phyloP scores from a whole-genome alignment of 1,140 invertebrate genomes.

The Leptopilina clavipes region DNA sequence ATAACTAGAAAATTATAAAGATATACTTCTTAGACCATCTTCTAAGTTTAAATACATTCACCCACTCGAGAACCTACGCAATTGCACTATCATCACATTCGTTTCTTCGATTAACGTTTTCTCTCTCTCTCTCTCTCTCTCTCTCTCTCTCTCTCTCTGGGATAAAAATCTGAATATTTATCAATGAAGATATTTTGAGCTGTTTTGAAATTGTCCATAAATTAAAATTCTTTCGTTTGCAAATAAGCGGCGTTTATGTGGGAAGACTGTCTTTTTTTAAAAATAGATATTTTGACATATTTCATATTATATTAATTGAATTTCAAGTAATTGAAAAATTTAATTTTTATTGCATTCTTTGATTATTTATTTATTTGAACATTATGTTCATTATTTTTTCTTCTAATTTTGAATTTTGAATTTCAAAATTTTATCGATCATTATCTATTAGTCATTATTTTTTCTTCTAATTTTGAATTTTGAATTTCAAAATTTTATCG shows the following conservation, averaged over 20 bases:
- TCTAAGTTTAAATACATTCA: not conserved
- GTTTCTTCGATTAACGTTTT: not conserved
- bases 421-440: no score
- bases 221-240: slow-evolving; percentile 8
- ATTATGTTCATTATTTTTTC: no score
- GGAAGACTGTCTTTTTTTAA: not conserved
- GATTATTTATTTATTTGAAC: no score
- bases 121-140: not conserved
- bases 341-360: no score
- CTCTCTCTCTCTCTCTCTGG: no score
- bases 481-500: no score
- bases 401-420: no score
- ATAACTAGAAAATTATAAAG: not conserved
- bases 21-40: not conserved
- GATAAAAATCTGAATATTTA: slow-evolving; percentile 2
- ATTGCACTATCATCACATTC: not conserved
- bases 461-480: no score
- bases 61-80: not conserved
- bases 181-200: not conserved
- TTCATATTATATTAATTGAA: no score
- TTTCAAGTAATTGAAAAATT: no score
- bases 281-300: no score
- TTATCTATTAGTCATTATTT: no score
- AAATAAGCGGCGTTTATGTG: not conserved
- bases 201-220: not conserved